Evolutionary conservation across 2,888 invertebrate genomes (phyloP).

Genomic region (Scaeva pyrastri): DNA sequence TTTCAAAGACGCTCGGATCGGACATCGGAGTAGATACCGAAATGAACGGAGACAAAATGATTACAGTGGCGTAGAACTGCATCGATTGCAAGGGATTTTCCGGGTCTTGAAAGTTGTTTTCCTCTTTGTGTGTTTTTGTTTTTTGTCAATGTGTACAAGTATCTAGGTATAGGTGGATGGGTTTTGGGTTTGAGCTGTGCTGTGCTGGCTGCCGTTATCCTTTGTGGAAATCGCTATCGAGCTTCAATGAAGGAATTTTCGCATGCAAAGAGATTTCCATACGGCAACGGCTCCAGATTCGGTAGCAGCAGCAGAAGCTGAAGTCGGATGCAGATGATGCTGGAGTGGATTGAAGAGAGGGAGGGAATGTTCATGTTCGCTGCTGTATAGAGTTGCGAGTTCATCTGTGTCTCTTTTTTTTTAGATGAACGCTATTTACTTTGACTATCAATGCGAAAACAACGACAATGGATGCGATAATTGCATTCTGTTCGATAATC

Average conservation of each 20-base stretch:
- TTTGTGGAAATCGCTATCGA: slow-evolving; percentile 51
- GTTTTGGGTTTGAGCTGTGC: too few relatives aligned
- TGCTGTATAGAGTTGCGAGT: slow-evolving; percentile 39
- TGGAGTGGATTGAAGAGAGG: background rate
- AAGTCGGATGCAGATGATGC: slow-evolving; percentile 18
- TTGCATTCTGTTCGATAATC: slow-evolving; percentile 75
- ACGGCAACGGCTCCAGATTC: slow-evolving; percentile 5
- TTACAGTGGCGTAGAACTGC: slow-evolving; percentile 70
- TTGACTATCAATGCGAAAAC: slow-evolving; percentile 76
- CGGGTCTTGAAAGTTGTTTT: slow-evolving; percentile 59
- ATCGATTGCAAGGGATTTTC: slow-evolving; percentile 63
- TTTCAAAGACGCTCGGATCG: background rate
- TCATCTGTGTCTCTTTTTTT: slow-evolving; percentile 59
- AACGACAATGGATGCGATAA: slow-evolving; percentile 75
- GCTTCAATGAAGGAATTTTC: slow-evolving; percentile 53
- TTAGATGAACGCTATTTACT: slow-evolving; percentile 74
- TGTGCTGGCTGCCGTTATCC: slow-evolving; percentile 28
- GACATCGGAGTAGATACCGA: slow-evolving; percentile 6
- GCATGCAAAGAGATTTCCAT: slow-evolving; percentile 61
- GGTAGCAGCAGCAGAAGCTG: background rate
- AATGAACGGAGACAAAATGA: slow-evolving; percentile 12
- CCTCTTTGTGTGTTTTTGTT: slow-evolving; percentile 17
- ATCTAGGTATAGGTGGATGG: background rate
- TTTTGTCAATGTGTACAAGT: background rate
- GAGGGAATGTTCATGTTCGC: background rate